phyloP scores from a whole-genome alignment of 1,140 invertebrate genomes.

The Mactra quadrangularis region DNA sequence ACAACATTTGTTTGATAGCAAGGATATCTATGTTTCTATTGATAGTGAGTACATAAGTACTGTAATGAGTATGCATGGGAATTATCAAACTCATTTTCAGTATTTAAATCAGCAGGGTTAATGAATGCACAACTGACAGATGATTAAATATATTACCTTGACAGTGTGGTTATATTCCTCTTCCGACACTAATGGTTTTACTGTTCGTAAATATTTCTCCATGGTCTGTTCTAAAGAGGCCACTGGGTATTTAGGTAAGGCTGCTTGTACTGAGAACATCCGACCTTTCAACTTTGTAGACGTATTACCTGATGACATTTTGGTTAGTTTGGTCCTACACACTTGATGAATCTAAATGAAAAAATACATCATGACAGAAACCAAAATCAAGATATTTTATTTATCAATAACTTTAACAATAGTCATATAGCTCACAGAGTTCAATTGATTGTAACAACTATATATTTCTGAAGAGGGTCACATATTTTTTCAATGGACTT shows the following conservation, averaged over 20 bases:
- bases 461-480: neutral
- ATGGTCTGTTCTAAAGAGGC: constrained; percentile 56
- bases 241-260: constrained; percentile 49
- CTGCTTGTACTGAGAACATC: constrained; percentile 58
- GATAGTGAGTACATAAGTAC: no score
- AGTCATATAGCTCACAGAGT: neutral
- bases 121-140: no score
- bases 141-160: no score
- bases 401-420: neutral
- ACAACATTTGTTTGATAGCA: no score
- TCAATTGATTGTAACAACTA: neutral
- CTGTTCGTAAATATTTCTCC: constrained; percentile 43
- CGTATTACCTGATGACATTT: constrained; percentile 15
- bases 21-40: no score
- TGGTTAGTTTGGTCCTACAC: neutral
- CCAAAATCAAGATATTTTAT: neutral
- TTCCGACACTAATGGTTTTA: constrained; percentile 36
- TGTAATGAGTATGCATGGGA: no score
- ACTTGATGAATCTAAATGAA: constrained; percentile 35
- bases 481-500: no score
- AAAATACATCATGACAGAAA: neutral
- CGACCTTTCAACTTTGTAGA: constrained; percentile 41
- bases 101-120: no score
- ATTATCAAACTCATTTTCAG: no score
- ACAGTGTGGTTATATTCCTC: constrained; percentile 43